Evolutionary conservation across 2,797 vertebrate species (phyloP).

Genomic region (Argentina silus): DNA sequence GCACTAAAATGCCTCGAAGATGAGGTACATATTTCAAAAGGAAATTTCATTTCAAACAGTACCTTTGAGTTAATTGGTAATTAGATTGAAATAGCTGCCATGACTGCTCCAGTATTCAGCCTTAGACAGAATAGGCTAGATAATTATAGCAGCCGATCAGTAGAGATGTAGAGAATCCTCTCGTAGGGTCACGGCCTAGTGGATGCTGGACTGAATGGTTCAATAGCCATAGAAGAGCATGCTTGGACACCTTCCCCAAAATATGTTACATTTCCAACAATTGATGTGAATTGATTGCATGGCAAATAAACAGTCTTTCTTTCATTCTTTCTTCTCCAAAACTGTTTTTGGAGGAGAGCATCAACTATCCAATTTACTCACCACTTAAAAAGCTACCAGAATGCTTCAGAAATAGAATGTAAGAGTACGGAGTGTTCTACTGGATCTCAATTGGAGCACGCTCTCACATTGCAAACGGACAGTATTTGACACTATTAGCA

Average conservation of each 20-base stretch:
- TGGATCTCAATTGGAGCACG: not conserved
- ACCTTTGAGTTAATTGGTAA: conserved; percentile 25
- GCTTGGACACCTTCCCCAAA: not conserved
- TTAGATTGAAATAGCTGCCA: conserved; percentile 10
- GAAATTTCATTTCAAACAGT: conserved; percentile 1
- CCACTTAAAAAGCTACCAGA: not conserved
- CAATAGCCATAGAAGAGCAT: not conserved
- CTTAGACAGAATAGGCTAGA: not conserved
- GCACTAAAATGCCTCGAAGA: not conserved
- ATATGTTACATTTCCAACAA: not conserved
- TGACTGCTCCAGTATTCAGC: conserved; percentile 3
- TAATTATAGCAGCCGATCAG: not conserved
- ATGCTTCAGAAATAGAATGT: not conserved
- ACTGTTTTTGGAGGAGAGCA: not conserved
- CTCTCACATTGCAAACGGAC: not conserved
- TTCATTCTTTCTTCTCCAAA: too few relatives aligned
- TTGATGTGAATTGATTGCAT: too few relatives aligned
- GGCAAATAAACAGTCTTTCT: too few relatives aligned
- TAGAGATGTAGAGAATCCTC: not conserved
- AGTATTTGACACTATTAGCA: not conserved
- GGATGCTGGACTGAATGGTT: not conserved
- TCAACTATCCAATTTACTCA: not conserved
- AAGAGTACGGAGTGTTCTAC: not conserved
- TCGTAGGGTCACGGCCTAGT: not conserved
- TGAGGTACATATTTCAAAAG: conserved; percentile 6